A percentile compares a stretch with the other conserved stretches of the same genome.
phyloP scores from a whole-genome alignment of 2,113 vertebrate species.

The Bubo bubo region DNA sequence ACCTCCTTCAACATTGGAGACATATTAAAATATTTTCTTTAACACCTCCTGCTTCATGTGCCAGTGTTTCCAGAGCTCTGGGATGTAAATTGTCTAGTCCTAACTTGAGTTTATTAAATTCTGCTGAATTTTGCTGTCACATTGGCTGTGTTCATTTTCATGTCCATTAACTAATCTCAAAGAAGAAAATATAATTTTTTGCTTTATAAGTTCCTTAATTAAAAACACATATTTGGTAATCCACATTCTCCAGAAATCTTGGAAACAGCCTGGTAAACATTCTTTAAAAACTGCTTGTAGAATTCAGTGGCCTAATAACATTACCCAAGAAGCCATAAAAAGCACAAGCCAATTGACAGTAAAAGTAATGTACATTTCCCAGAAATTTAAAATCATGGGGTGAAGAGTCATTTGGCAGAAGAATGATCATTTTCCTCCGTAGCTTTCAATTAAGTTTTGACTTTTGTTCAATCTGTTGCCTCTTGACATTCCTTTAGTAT shows the following conservation, averaged over 20 bases:
- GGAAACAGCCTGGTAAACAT: slow-evolving; percentile 20
- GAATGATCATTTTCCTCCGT: not conserved
- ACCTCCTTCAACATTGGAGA: not conserved
- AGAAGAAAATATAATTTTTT: not conserved
- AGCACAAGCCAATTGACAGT: slow-evolving; percentile 23
- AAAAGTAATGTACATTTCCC: slow-evolving; percentile 37
- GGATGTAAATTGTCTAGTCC: slow-evolving; percentile 2
- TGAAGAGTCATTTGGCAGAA: slow-evolving; percentile 37
- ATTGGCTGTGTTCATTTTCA: not conserved
- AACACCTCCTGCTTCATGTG: not conserved
- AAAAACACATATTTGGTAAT: slow-evolving; percentile 45
- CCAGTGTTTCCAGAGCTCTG: not conserved
- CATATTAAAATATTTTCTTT: slow-evolving; percentile 20
- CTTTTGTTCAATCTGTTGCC: not conserved
- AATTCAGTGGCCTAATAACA: slow-evolving; percentile 13
- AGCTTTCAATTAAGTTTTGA: not conserved
- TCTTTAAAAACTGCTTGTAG: slow-evolving; percentile 36
- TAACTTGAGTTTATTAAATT: not conserved
- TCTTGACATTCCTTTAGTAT: not conserved
- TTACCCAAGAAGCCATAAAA: slow-evolving; percentile 45
- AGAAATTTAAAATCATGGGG: slow-evolving; percentile 36
- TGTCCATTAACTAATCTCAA: not conserved
- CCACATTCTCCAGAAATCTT: not conserved
- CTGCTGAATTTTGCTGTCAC: not conserved
- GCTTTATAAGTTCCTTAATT: slow-evolving; percentile 49